phyloP scores from a whole-genome alignment of 2,888 invertebrate species.

The Criorhina ranunculi region DNA sequence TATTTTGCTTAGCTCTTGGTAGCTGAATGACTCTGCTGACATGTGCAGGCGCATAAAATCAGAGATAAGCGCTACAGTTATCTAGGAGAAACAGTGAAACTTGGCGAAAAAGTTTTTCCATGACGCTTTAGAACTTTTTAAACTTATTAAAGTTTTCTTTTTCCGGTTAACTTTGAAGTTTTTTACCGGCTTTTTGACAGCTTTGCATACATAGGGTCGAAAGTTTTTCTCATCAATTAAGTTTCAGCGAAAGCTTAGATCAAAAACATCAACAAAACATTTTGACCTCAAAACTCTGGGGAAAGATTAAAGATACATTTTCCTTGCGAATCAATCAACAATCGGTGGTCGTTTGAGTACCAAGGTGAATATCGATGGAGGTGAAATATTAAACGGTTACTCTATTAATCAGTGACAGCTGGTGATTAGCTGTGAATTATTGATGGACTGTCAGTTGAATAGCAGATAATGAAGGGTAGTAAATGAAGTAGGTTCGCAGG shows the following conservation, averaged over 20 bases:
- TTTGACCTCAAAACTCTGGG: neutral
- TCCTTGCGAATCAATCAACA: constrained; percentile 1
- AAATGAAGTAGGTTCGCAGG: too few species aligned
- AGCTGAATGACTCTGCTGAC: constrained; percentile 43
- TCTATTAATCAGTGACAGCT: neutral
- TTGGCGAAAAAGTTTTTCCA: neutral
- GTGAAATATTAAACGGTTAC: neutral
- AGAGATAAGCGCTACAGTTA: neutral
- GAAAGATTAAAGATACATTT: neutral
- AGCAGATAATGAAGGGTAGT: neutral
- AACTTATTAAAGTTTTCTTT: constrained; percentile 1
- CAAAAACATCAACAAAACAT: constrained; percentile 7
- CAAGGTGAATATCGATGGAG: neutral
- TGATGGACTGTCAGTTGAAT: neutral
- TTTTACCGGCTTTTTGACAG: constrained; percentile 24
- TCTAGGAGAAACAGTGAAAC: neutral
- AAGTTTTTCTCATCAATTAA: constrained; percentile 3
- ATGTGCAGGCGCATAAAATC: constrained; percentile 16
- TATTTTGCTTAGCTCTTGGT: neutral
- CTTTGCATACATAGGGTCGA: neutral
- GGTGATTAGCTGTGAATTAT: constrained; percentile 3
- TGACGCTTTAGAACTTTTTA: neutral
- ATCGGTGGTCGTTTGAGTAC: neutral
- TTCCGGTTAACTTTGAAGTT: constrained; percentile 10
- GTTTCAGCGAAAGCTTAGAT: constrained; percentile 19